Evolutionary conservation across 1,140 invertebrate genomes (phyloP).

Genomic region (Heliconius himera): DNA sequence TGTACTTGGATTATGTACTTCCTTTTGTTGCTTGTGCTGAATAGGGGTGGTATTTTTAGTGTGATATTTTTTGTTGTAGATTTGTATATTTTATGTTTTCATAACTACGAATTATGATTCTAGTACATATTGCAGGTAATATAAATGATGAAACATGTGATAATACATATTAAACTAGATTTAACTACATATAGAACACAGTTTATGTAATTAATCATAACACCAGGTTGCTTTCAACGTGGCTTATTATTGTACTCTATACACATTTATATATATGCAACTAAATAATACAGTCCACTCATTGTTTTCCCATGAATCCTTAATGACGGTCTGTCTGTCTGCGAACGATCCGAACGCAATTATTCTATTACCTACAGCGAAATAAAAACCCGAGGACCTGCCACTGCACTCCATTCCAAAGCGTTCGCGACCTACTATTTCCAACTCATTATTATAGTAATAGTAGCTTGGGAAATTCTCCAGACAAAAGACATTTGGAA

Average conservation of each 20-base stretch:
- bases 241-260: background rate
- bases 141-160: background rate
- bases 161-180: too few relatives aligned
- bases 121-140: background rate
- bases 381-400: slow-evolving; percentile 45
- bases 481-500: slow-evolving; percentile 47
- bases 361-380: slow-evolving; percentile 47
- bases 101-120: too few relatives aligned
- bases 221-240: slow-evolving; percentile 5
- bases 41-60: background rate
- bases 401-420: slow-evolving; percentile 50
- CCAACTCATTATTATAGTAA: slow-evolving; percentile 29
- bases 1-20: too few relatives aligned
- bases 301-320: slow-evolving; percentile 44
- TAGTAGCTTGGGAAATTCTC: slow-evolving; percentile 38
- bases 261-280: slow-evolving; percentile 8
- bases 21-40: too few relatives aligned
- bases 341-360: slow-evolving; percentile 42
- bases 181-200: background rate
- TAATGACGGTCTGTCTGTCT: slow-evolving; percentile 46
- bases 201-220: background rate
- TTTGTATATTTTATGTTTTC: too few relatives aligned
- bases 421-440: slow-evolving; percentile 47
- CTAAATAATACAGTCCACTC: slow-evolving; percentile 30
- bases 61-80: background rate